Conservation (phyloP, 2,113 vertebrate species). For the Pterocles burchelli region DNA sequence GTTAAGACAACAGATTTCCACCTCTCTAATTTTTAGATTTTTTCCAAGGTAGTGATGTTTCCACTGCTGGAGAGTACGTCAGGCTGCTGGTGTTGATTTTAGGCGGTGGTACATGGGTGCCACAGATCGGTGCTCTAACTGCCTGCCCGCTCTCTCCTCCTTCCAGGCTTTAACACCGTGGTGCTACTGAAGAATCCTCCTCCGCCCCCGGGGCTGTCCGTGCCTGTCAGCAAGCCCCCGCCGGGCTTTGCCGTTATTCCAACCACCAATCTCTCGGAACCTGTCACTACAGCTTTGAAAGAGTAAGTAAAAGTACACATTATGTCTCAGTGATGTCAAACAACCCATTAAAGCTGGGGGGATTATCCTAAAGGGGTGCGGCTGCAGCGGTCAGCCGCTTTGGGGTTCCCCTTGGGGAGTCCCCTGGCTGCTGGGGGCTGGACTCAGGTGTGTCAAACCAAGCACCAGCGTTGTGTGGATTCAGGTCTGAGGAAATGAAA, state of each 20-base stretch:
- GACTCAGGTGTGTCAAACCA: neutral
- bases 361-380: fast-evolving
- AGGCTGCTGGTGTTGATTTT: neutral
- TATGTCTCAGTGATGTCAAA: too few species aligned
- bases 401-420: fast-evolving
- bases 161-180: slow-evolving; percentile 87
- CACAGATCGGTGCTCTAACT: neutral
- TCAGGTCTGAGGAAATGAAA: neutral
- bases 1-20: neutral
- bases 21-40: neutral
- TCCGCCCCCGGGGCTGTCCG: slow-evolving; percentile 84
- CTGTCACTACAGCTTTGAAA: slow-evolving; percentile 72
- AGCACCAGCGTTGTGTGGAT: neutral
- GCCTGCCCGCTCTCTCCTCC: neutral
- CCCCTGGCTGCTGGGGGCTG: fast-evolving
- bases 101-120: neutral
- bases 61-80: neutral
- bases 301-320: slow-evolving; percentile 73
- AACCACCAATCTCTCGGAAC: slow-evolving; percentile 80
- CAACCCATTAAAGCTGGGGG: neutral
- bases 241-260: slow-evolving; percentile 91
- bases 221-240: slow-evolving; percentile 87
- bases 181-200: slow-evolving; percentile 85
- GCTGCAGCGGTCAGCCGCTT: neutral
- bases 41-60: neutral